phyloP scores from a whole-genome alignment of 92 coral and sea anemone species.

The Epizoanthus stellaris region DNA sequence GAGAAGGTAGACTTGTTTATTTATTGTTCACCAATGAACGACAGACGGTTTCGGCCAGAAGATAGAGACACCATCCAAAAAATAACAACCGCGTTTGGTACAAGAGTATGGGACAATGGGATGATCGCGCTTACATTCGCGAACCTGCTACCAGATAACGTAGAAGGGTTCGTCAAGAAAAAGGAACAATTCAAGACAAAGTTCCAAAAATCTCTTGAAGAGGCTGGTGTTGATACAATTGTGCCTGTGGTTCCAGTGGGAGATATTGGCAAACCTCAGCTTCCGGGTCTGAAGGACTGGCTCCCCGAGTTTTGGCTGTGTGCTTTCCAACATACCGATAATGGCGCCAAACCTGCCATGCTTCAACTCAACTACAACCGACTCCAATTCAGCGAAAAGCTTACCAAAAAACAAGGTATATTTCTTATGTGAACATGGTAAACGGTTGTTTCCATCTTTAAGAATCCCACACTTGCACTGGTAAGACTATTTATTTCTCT shows the following conservation, averaged over 20 bases:
- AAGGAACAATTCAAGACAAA: neutral
- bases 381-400: neutral
- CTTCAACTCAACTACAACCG: neutral
- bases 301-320: neutral
- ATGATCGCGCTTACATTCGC: neutral
- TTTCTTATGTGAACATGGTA: too few species aligned
- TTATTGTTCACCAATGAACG: neutral
- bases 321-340: neutral
- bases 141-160: neutral
- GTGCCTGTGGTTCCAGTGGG: neutral
- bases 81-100: neutral
- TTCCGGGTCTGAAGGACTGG: neutral
- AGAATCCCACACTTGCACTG: too few species aligned
- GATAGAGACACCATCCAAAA: neutral
- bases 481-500: too few species aligned
- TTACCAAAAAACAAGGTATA: neutral
- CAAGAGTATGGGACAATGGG: neutral
- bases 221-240: neutral
- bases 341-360: neutral
- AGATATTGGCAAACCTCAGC: constrained; percentile 5
- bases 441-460: too few species aligned
- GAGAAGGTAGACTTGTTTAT: neutral
- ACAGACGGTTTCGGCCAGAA: constrained; percentile 5
- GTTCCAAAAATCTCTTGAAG: neutral
- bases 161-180: neutral